These are phyloP conservation scores for Montipora capricornis DNA, from an alignment of 64 coral and sea anemone genomes.

Conservation along the genomic window DNA sequence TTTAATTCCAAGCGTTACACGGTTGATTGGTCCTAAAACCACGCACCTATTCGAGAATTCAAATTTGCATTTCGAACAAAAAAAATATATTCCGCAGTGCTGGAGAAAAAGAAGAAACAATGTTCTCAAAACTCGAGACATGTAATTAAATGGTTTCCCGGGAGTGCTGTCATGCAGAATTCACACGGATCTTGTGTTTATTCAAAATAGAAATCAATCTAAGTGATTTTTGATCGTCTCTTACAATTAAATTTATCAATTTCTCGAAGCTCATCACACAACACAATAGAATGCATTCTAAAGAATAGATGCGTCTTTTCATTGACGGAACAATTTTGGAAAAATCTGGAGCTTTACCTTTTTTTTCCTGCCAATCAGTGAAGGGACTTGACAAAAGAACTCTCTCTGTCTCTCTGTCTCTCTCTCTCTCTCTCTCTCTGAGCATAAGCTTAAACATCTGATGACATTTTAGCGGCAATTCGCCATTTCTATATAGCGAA, in stretches of 20 bases:
- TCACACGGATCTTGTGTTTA: background rate
- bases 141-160: constrained; percentile 3
- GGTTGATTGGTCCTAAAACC: background rate
- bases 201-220: background rate
- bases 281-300: background rate
- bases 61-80: constrained; percentile 48
- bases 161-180: too few relatives aligned
- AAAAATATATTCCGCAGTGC: background rate
- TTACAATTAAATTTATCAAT: too few relatives aligned
- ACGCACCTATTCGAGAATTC: constrained; percentile 39
- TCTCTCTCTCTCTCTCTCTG: too few relatives aligned
- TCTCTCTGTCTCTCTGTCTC: too few relatives aligned
- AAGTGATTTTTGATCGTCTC: background rate
- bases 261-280: background rate
- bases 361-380: background rate
- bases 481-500: background rate
- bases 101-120: background rate
- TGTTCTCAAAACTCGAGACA: background rate
- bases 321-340: background rate
- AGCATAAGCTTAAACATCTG: too few relatives aligned
- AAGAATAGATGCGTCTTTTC: background rate
- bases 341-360: background rate
- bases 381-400: background rate
- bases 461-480: background rate
- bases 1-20: background rate